A percentile compares a stretch with the other conserved stretches of the same genome.
Evolutionary conservation across 2,888 invertebrate species (phyloP).

Genomic region (Pollenia griseotomentosa): DNA sequence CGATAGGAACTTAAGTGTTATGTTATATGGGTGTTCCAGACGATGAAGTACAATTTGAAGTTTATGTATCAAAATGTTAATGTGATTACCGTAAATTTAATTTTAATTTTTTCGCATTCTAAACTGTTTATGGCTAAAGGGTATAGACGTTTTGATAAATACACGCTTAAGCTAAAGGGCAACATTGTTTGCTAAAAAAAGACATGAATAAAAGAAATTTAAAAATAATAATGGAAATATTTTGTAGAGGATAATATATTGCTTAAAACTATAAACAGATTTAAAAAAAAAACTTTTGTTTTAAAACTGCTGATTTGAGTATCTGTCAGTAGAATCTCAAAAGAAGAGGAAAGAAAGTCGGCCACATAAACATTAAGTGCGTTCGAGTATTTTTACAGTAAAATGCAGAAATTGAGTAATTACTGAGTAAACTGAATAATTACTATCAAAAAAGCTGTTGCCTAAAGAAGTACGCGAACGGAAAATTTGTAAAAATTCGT

Average conservation of each 20-base stretch:
- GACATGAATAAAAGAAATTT: neutral
- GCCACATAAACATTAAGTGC: no score
- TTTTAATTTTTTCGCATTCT: slow-evolving; percentile 48
- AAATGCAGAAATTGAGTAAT: no score
- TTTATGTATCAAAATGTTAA: slow-evolving; percentile 34
- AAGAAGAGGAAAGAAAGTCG: no score
- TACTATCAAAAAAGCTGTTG: no score
- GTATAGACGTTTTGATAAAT: slow-evolving; percentile 47
- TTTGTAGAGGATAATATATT: neutral
- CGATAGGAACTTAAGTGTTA: no score
- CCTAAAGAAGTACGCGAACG: no score
- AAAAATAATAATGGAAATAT: neutral
- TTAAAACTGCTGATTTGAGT: no score
- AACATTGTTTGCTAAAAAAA: slow-evolving; percentile 24
- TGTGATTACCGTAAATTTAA: slow-evolving; percentile 57
- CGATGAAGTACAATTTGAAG: neutral
- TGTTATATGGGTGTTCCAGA: neutral
- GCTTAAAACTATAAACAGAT: neutral
- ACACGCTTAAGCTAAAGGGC: slow-evolving; percentile 10
- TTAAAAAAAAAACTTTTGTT: neutral
- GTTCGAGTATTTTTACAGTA: no score
- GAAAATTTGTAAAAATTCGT: no score
- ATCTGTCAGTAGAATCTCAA: no score
- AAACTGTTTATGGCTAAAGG: slow-evolving; percentile 42
- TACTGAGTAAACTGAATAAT: no score